Base-by-base conservation (phyloP, 2,888 invertebrate species). In the Theretra japonica region DNA sequence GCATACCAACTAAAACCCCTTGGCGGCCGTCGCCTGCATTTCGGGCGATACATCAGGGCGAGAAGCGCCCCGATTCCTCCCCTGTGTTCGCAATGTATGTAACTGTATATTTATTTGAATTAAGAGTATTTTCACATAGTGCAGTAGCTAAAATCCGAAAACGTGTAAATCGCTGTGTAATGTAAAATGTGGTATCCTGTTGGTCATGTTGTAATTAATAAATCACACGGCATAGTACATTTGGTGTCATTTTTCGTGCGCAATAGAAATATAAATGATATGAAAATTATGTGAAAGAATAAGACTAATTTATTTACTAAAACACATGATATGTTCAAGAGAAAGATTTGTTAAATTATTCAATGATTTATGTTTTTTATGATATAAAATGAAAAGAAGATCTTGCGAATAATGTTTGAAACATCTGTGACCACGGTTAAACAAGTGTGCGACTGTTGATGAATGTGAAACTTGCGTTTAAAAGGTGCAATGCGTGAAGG, bases 391-490 rank as follows among this genome's bases (percentile, higher is more conserved):
- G 53, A 2, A 15, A 53, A 50, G 6, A n/a, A 53, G n/a, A n/a
- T 53, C 19, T 5, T 17, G n/a, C n/a, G n/a, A 57, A 57, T 21
- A 7, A 56, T 56, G 56, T 56, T n/a, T 58, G 11, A 58, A 25
- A 58, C 23, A 15, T 58, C 3, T 25, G 23, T 58, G 58, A 58
- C 25, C 4, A 23, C 15, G 25, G 5, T 58, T 58, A 23, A 17
- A 59, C 4, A 59, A 28, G 15, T 17, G 6, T 25, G 25, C 25
- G n/a, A 62, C 15, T 65, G 17, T 41, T 25, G 65, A 48, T 41
- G 23, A 15, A 23, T 65, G 48, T 65, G 41, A 65, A 65, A 65
- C 48, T 65, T 65, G 65, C 48, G 65, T 17, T 23, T 41, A 65
- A 65, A 48, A 41, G 33, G 41, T 41, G 41, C 41, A 65, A 6